Evolutionary conservation across 1,140 invertebrate species (phyloP).

Genomic region (Daktulosphaira vitifoliae): DNA sequence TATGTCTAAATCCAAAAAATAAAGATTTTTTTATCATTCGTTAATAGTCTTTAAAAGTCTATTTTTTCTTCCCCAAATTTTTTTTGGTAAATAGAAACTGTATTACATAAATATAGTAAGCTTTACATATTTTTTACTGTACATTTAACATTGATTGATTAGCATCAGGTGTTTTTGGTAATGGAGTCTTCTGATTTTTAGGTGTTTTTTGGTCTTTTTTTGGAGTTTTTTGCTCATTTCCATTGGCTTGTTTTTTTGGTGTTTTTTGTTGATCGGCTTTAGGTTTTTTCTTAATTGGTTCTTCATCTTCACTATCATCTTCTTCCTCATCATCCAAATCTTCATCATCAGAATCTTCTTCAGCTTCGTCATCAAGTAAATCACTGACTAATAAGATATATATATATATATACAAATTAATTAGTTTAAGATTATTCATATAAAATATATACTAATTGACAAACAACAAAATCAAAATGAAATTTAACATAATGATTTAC

Average conservation of each 20-base stretch:
- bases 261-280: conserved; percentile 17
- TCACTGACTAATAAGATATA: conserved; percentile 28
- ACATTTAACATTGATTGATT: conserved; percentile 16
- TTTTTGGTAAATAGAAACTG: no score
- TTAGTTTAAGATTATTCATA: no score
- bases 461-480: no score
- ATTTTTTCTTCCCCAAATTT: no score
- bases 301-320: conserved; percentile 40
- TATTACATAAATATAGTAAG: no score
- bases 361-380: conserved; percentile 35
- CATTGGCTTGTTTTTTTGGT: conserved; percentile 4
- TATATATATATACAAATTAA: no score
- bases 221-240: conserved; percentile 28
- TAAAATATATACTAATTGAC: no score
- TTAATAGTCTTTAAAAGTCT: no score
- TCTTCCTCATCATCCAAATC: conserved; percentile 41
- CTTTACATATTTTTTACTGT: no score
- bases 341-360: conserved; percentile 38
- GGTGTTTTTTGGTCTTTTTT: conserved; percentile 22
- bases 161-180: not conserved
- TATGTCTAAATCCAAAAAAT: no score
- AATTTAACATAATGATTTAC: conserved; percentile 24
- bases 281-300: conserved; percentile 39
- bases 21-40: no score
- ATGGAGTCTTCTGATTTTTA: conserved; percentile 8